A percentile compares a stretch with the other conserved stretches of the same genome.
These are phyloP conservation scores for Drosophila novamexicana DNA, from an alignment of 1,140 invertebrate species.

Conservation along the genomic window DNA sequence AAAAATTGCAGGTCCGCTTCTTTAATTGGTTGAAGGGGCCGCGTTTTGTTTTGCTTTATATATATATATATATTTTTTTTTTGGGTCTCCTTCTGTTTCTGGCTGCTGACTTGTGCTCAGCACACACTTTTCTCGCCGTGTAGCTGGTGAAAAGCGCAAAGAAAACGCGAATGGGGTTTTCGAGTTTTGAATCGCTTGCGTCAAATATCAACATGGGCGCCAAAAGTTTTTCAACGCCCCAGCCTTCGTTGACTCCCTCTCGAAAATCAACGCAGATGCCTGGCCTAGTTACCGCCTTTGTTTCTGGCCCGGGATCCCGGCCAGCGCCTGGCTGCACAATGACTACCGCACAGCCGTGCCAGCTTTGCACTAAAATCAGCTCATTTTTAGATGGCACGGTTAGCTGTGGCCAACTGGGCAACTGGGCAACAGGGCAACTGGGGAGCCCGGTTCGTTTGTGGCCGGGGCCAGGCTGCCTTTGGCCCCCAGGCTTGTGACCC, in stretches of 20 bases:
- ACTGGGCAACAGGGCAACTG: conserved; percentile 34
- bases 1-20: conserved; percentile 45
- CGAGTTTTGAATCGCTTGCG: neutral
- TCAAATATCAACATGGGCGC: conserved; percentile 57
- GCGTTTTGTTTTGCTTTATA: conserved; percentile 14
- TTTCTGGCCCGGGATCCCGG: conserved; percentile 60
- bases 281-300: conserved; percentile 76
- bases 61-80: conserved; percentile 42
- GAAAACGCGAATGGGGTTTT: conserved; percentile 55
- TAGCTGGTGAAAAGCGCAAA: conserved; percentile 73
- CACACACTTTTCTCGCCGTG: conserved; percentile 9
- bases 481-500: conserved; percentile 43
- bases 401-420: conserved; percentile 41
- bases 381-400: conserved; percentile 65
- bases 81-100: conserved; percentile 16
- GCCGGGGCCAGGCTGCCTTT: conserved; percentile 40
- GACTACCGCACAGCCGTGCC: conserved; percentile 56
- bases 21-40: conserved; percentile 67
- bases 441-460: conserved; percentile 56
- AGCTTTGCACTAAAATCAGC: conserved; percentile 72
- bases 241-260: neutral
- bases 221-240: conserved; percentile 45
- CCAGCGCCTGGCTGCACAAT: conserved; percentile 52
- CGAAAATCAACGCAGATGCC: conserved; percentile 68
- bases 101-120: too few species aligned